These are phyloP conservation scores for Cryptotermes secundus DNA, from an alignment of 1,140 invertebrate species.

Conservation along the genomic window DNA sequence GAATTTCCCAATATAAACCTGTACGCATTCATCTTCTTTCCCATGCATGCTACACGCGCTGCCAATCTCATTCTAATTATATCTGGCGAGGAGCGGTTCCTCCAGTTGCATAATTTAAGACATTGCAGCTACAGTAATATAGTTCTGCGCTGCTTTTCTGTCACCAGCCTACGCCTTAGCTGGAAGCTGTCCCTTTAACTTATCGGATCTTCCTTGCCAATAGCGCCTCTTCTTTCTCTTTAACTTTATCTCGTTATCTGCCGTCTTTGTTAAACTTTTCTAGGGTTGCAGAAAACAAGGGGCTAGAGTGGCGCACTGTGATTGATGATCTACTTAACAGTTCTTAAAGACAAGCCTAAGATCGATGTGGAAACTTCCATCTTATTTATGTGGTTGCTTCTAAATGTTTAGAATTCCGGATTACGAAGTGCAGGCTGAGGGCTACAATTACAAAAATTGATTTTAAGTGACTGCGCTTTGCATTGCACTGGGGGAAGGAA, in stretches of 20 bases:
- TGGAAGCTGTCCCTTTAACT: not conserved
- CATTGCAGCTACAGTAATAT: too few species aligned
- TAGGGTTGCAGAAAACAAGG: not conserved
- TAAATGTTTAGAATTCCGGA: not conserved
- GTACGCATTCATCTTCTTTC: too few species aligned
- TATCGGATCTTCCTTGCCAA: not conserved
- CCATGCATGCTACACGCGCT: too few species aligned
- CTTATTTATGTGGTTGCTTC: not conserved
- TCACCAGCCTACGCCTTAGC: not conserved
- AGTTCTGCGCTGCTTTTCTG: too few species aligned
- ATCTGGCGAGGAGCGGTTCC: too few species aligned
- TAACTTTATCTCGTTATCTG: not conserved
- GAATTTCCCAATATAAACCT: too few species aligned
- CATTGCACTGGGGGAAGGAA: too few species aligned
- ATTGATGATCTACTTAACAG: constrained; percentile 1
- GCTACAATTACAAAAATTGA: too few species aligned
- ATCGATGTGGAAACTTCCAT: not conserved
- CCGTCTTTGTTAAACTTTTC: not conserved
- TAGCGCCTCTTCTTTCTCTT: not conserved
- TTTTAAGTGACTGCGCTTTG: too few species aligned
- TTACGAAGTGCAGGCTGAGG: not conserved
- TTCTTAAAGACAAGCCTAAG: not conserved
- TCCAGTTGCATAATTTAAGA: too few species aligned
- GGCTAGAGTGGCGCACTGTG: not conserved
- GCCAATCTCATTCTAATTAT: too few species aligned